Percentiles rank a stretch among this genome's conserved stretches.
phyloP scores from a whole-genome alignment of 1,140 invertebrate genomes.

The Homarus americanus region DNA sequence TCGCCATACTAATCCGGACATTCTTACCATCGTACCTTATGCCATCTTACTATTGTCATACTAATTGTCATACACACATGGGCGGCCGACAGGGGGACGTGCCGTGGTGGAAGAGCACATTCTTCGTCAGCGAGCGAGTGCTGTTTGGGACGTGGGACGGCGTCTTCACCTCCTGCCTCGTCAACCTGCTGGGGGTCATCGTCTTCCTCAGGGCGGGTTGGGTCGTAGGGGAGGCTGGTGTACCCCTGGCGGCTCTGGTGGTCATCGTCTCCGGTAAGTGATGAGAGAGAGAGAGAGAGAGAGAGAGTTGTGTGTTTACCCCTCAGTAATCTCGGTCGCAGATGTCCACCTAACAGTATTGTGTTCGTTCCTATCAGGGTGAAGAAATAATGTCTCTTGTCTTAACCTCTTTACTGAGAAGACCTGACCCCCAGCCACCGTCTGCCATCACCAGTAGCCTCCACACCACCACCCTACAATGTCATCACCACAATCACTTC shows the following conservation, averaged over 20 bases:
- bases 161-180: constrained; percentile 95
- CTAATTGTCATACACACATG: neutral
- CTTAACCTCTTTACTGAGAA: too few species aligned
- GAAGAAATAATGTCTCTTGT: too few species aligned
- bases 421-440: too few species aligned
- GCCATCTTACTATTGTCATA: neutral
- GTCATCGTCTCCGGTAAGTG: constrained; percentile 89
- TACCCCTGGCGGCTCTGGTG: constrained; percentile 91
- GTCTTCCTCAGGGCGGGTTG: constrained; percentile 97
- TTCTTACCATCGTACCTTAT: too few species aligned
- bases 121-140: constrained; percentile 94
- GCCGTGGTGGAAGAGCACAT: constrained; percentile 95
- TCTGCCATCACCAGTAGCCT: too few species aligned
- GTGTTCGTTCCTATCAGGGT: too few species aligned
- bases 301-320: too few species aligned
- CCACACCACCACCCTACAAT: neutral
- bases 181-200: constrained; percentile 98
- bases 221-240: constrained; percentile 97
- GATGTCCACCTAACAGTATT: too few species aligned
- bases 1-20: too few species aligned
- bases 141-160: constrained; percentile 99
- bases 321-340: too few species aligned
- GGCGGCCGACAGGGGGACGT: constrained; percentile 83
- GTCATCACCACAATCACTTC: too few species aligned
- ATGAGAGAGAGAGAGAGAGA: neutral